These are phyloP conservation scores for Tenthredo mesomela DNA, from an alignment of 2,888 invertebrate species.

Conservation along the genomic window DNA sequence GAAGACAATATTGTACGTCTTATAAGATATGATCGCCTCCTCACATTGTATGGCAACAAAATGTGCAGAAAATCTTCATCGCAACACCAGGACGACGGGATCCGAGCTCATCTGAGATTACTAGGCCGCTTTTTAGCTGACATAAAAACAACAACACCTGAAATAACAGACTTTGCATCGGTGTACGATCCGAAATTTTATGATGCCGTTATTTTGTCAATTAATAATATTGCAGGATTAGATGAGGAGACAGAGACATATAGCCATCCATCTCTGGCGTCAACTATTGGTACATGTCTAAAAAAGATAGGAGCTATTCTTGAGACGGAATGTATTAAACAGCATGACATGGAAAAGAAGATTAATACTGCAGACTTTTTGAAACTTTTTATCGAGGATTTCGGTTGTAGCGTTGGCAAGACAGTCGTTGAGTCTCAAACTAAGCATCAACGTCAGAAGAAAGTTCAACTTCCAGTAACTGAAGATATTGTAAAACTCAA, in stretches of 20 bases:
- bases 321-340: neutral
- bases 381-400: constrained; percentile 21
- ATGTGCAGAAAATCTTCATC: constrained; percentile 49
- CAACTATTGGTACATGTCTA: constrained; percentile 37
- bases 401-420: constrained; percentile 49
- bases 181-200: constrained; percentile 42
- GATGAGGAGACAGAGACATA: constrained; percentile 44
- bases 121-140: constrained; percentile 50
- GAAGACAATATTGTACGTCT: constrained; percentile 42
- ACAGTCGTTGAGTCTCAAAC: constrained; percentile 45
- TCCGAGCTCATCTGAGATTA: constrained; percentile 49
- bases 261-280: constrained; percentile 42
- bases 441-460: constrained; percentile 11
- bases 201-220: neutral
- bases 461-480: too few relatives aligned
- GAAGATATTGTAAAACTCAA: too few relatives aligned
- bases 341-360: constrained; percentile 5
- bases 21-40: constrained; percentile 50
- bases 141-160: constrained; percentile 37
- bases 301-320: constrained; percentile 52
- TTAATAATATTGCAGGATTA: constrained; percentile 42
- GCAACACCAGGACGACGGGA: constrained; percentile 46
- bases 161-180: constrained; percentile 42
- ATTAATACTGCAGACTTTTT: constrained; percentile 21
- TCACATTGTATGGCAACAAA: constrained; percentile 53